Evolutionary conservation across 2,113 vertebrate genomes (phyloP).

Genomic region (Riparia riparia): DNA sequence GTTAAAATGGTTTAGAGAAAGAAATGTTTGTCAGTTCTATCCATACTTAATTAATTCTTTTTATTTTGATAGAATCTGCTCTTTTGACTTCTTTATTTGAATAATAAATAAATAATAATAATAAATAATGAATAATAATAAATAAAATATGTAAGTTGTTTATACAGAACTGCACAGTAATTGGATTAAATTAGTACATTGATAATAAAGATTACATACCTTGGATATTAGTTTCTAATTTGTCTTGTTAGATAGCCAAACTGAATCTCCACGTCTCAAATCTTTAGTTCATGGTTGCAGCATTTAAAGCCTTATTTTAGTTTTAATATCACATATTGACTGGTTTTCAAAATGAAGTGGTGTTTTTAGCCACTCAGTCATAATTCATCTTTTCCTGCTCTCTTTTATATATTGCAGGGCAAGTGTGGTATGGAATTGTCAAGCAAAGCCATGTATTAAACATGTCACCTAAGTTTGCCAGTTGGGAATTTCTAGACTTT

Average conservation of each 20-base stretch:
- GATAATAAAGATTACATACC: not conserved
- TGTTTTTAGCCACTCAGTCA: not conserved
- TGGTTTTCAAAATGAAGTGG: not conserved
- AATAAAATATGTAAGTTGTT: constrained; percentile 39
- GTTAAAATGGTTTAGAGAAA: not conserved
- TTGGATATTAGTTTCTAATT: not conserved
- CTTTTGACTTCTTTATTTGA: not conserved
- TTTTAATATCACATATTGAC: constrained; percentile 22
- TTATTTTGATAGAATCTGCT: not conserved
- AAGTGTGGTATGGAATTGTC: not conserved
- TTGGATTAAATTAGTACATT: constrained; percentile 5
- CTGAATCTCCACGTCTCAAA: not conserved
- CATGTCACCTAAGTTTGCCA: not conserved
- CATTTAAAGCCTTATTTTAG: constrained; percentile 7
- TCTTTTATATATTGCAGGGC: not conserved
- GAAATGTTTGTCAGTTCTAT: constrained; percentile 5
- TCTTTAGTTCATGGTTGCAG: not conserved
- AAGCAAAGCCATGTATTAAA: not conserved
- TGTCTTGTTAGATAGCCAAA: not conserved
- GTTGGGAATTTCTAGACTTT: not conserved
- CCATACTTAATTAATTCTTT: not conserved
- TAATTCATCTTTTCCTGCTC: not conserved
- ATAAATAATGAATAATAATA: no score
- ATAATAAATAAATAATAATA: constrained; percentile 33
- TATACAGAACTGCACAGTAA: constrained; percentile 2